A percentile compares a stretch with the other conserved stretches of the same genome.
These are phyloP conservation scores for Paratilapia polleni DNA, from an alignment of 2,113 vertebrate genomes.

Conservation along the genomic window DNA sequence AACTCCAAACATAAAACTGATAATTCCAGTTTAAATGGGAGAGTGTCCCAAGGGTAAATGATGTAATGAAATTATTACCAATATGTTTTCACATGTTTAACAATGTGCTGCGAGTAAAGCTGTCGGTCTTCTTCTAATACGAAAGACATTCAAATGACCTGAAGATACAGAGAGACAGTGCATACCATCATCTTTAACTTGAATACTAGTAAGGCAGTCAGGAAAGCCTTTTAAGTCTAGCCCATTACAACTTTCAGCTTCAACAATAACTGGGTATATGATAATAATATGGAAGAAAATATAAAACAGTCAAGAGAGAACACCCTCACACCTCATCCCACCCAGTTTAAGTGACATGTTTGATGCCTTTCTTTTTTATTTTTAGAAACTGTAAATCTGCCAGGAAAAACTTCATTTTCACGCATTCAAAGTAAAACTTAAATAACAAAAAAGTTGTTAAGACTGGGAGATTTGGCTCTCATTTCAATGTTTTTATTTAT, in stretches of 20 bases:
- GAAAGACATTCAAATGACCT: not conserved
- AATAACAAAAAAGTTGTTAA: not conserved
- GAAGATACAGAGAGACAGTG: not conserved
- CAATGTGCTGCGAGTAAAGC: not conserved
- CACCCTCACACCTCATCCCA: not conserved
- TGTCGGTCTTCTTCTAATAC: not conserved
- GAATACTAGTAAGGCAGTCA: not conserved
- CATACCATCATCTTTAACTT: not conserved
- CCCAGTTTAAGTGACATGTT: not conserved
- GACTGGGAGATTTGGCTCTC: not conserved
- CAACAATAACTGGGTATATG: not conserved
- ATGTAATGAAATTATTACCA: not conserved
- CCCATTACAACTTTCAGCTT: not conserved
- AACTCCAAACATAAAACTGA: not conserved
- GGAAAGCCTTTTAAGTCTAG: not conserved
- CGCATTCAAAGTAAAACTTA: not conserved
- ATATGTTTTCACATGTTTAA: not conserved
- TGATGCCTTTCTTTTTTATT: not conserved
- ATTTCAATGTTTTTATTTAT: no score
- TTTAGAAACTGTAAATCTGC: not conserved
- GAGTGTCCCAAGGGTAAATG: not conserved
- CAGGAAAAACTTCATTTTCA: not conserved
- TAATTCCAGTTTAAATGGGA: not conserved
- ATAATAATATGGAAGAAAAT: not conserved
- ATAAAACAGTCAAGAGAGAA: not conserved